Base-by-base conservation (phyloP, 2,113 vertebrate genomes). In the Alligator sinensis region DNA sequence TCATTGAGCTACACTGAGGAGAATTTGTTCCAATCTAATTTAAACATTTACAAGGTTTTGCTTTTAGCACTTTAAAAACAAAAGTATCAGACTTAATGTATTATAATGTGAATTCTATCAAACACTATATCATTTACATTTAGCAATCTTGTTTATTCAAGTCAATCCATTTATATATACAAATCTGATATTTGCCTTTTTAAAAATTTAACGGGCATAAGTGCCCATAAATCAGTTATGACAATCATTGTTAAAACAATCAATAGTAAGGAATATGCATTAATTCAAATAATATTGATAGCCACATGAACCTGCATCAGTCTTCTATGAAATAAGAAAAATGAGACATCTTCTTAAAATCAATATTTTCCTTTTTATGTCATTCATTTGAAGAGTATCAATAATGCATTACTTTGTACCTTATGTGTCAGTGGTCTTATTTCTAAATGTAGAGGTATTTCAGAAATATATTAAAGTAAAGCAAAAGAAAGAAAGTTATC, bases 201-300 rank as follows among this genome's bases (percentile, higher is more conserved):
- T 87, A 98, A 98, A 98, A 98, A 98, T 98, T 98, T 98, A 98
- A 94, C 96, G 97, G 96, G 96, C 47, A 4, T 98, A 98, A 98
- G 98, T 98, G 97, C 97, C 97, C 98, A 98, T 98, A 98, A 98
- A 98, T 98, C 98, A 98, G 97, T 97, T 98, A 98, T 98, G 98
- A 98, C 98, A 98, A 98, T 97, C 98, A 98, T 98, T 98, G 97
- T 98, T 98, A 97, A 98, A 96, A 85, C 90, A 98, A 98, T 98
- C 98, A 98, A 98, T 98, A 97, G 90, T 95, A 95, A 94, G 97
- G 97, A 98, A 98, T 98, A 98, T 98, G 97, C 98, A 98, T 98
- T 98, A 98, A 98, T 98, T 98, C 98, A 98, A 98, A 98, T 98
- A 97, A 97, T 98, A 98, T 98, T 98, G 98, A 98, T 98, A 98